phyloP scores from a whole-genome alignment of 2,888 invertebrate species.

The Heliconius charithonia region DNA sequence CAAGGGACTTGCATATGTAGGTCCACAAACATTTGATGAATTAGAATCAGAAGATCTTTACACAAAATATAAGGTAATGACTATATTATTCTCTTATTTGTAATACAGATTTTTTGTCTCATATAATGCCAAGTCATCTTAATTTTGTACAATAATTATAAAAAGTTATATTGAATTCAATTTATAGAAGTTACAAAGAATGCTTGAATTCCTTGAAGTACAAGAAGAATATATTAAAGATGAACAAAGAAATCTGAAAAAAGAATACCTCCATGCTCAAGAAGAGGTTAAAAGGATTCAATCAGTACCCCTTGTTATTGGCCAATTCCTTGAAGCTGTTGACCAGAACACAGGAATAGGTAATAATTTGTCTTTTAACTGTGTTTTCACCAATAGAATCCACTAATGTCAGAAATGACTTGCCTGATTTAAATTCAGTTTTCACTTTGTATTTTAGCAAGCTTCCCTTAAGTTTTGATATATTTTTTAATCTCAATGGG shows the following conservation, averaged over 20 bases:
- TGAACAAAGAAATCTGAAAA: slow-evolving; percentile 99
- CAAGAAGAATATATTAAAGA: slow-evolving; percentile 99
- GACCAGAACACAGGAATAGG: slow-evolving; percentile 99
- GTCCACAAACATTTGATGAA: slow-evolving; percentile 89
- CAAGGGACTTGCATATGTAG: slow-evolving; percentile 87
- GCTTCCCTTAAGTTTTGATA: too few relatives aligned
- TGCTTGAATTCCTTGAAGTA: slow-evolving; percentile 98
- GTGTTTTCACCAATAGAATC: too few relatives aligned
- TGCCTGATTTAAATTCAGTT: too few relatives aligned
- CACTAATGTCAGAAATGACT: too few relatives aligned
- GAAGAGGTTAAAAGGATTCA: slow-evolving; percentile 99
- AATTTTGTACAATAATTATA: background rate
- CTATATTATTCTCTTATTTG: background rate
- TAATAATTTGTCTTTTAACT: slow-evolving; percentile 47
- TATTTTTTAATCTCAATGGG: too few relatives aligned
- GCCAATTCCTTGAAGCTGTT: slow-evolving; percentile 99
- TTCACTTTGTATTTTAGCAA: too few relatives aligned
- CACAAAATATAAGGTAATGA: slow-evolving; percentile 94
- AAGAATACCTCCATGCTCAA: slow-evolving; percentile 99
- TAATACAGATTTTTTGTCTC: background rate
- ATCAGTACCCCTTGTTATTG: slow-evolving; percentile 99
- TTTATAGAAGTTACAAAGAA: slow-evolving; percentile 94
- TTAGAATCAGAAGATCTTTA: slow-evolving; percentile 96
- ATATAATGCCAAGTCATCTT: background rate
- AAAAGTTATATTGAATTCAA: background rate